phyloP scores from a whole-genome alignment of 2,113 vertebrate species.

The Lates calcarifer region DNA sequence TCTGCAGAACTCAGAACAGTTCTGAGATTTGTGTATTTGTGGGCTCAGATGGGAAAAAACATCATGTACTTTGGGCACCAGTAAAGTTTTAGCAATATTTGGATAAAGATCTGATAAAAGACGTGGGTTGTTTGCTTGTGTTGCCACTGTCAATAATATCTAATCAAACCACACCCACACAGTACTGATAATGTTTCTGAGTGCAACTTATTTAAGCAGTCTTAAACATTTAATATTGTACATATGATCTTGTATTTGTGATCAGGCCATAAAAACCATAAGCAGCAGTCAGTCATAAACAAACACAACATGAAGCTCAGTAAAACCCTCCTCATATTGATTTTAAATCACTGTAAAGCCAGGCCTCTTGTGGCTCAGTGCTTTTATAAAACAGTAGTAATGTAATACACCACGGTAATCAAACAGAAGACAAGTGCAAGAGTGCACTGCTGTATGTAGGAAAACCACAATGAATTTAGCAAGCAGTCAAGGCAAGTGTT shows the following conservation, averaged over 20 bases:
- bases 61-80: not conserved
- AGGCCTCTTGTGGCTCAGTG: slow-evolving; percentile 34
- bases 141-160: not conserved
- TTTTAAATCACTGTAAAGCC: slow-evolving; percentile 42
- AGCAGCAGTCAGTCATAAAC: slow-evolving; percentile 19
- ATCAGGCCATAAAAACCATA: not conserved
- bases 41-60: no score
- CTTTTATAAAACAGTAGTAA: slow-evolving; percentile 40
- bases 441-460: not conserved
- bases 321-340: slow-evolving; percentile 44
- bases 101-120: not conserved
- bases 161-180: not conserved
- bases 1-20: no score
- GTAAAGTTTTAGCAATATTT: not conserved
- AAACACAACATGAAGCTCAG: slow-evolving; percentile 21
- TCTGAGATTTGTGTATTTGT: no score
- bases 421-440: not conserved
- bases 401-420: slow-evolving; percentile 35
- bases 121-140: not conserved
- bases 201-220: not conserved
- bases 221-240: not conserved
- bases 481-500: not conserved
- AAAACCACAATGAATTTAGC: not conserved
- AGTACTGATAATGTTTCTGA: not conserved
- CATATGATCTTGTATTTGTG: not conserved